phyloP scores from a whole-genome alignment of 2,888 invertebrate species.

The Stenichneumon culpator region DNA sequence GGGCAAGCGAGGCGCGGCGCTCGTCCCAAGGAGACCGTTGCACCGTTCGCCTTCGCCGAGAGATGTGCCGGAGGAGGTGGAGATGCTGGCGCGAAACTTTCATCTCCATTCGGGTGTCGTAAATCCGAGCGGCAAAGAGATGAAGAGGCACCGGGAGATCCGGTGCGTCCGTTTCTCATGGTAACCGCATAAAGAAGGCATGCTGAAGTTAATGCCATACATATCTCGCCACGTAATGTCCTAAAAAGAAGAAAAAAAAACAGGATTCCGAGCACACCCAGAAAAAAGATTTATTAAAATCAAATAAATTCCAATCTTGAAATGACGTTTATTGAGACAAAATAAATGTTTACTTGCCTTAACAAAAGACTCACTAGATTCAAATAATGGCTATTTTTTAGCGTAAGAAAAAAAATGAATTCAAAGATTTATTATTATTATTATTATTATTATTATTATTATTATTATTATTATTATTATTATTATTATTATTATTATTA shows the following conservation, averaged over 20 bases:
- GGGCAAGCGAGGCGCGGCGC: background rate
- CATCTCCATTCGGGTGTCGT: slow-evolving; percentile 50
- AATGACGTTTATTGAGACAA: no score
- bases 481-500: no score
- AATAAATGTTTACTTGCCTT: no score
- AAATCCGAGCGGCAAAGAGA: slow-evolving; percentile 56
- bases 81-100: slow-evolving; percentile 22
- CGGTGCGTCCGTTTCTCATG: slow-evolving; percentile 44
- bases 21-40: slow-evolving; percentile 17
- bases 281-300: background rate
- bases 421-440: no score
- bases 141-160: slow-evolving; percentile 16
- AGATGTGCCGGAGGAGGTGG: slow-evolving; percentile 7
- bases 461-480: no score
- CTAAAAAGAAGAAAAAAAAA: slow-evolving; percentile 13
- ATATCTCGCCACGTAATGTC: slow-evolving; percentile 1
- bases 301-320: no score
- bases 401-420: no score
- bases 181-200: slow-evolving; percentile 55
- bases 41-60: background rate
- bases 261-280: background rate
- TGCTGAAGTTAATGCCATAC: slow-evolving; percentile 51
- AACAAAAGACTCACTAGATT: no score
- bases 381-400: no score
- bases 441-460: no score